phyloP scores from a whole-genome alignment of 2,797 vertebrate species.

The Ispidina picta region DNA sequence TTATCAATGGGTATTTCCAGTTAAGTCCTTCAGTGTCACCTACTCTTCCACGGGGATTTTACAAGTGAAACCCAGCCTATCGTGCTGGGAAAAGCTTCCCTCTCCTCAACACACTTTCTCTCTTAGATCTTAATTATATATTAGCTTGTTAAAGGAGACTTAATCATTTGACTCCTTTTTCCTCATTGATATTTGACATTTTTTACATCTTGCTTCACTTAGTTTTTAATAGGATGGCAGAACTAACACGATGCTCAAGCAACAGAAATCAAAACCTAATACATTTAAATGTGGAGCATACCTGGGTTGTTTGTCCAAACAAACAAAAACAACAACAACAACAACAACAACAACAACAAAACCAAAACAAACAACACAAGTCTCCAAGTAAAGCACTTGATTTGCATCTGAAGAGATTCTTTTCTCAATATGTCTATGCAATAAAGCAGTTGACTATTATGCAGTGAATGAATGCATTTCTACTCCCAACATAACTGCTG shows the following conservation, averaged over 20 bases:
- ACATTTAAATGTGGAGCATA: neutral
- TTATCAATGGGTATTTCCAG: neutral
- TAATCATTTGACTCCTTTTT: neutral
- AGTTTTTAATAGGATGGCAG: neutral
- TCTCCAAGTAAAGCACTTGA: neutral
- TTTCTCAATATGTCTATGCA: neutral
- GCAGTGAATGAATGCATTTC: neutral
- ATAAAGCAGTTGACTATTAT: neutral
- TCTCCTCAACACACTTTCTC: neutral
- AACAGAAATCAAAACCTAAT: neutral
- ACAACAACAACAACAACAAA: neutral
- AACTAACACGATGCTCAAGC: neutral
- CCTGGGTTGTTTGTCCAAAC: fast-evolving
- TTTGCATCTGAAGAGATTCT: neutral
- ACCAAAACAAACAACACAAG: neutral
- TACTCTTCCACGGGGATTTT: neutral
- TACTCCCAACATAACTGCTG: neutral
- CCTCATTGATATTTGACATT: neutral
- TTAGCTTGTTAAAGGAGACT: neutral
- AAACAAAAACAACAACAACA: neutral
- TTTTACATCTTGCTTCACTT: neutral
- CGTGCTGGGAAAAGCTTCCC: neutral
- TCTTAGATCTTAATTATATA: neutral
- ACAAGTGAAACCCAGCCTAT: neutral
- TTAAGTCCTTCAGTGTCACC: neutral